Evolutionary conservation across 1,140 invertebrate genomes (phyloP).

Genomic region (Macrobrachium nipponense): DNA sequence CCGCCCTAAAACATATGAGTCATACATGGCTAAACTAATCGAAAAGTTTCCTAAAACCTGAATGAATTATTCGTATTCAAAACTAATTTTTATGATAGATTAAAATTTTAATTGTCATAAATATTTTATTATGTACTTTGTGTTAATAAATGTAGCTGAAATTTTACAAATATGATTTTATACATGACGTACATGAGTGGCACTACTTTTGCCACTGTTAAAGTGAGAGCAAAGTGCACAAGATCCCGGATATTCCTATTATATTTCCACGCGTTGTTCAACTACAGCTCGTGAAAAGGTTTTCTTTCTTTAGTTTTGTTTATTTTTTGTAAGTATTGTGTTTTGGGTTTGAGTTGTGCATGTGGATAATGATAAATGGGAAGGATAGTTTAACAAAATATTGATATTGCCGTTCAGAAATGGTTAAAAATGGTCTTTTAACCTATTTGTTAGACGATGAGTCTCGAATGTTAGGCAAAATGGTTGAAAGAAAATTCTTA

Average conservation of each 20-base stretch:
- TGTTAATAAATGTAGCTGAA: no score
- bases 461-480: no score
- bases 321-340: constrained; percentile 58
- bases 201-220: no score
- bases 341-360: constrained; percentile 52
- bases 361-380: constrained; percentile 12
- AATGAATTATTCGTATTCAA: no score
- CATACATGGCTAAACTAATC: not conserved
- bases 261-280: constrained; percentile 50
- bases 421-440: not conserved
- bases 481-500: no score
- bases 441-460: no score
- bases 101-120: no score
- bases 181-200: no score
- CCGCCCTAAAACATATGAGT: not conserved
- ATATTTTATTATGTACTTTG: no score
- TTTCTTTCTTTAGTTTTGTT: constrained; percentile 61
- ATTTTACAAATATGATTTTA: no score
- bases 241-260: constrained; percentile 30
- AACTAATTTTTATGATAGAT: no score
- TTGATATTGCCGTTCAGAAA: no score
- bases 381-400: not conserved
- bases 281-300: constrained; percentile 51
- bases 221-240: not conserved
- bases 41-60: not conserved